Conservation (phyloP, 2,797 vertebrate genomes). For the Philypnodon macrostomus region DNA sequence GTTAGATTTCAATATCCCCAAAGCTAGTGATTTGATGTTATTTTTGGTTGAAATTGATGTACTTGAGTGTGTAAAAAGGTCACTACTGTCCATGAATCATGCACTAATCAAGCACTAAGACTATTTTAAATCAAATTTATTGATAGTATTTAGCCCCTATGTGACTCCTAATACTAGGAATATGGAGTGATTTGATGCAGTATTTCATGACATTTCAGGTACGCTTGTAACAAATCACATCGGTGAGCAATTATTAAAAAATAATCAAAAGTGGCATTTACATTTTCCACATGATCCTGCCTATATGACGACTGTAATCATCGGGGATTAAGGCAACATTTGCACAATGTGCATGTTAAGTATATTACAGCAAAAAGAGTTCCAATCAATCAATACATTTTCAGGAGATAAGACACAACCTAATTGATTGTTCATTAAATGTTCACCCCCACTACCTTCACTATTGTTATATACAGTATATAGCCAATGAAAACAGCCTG, state of each 20-base stretch:
- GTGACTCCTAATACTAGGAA: too few relatives aligned
- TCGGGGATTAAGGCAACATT: not conserved
- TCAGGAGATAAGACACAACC: too few relatives aligned
- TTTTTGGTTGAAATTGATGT: too few relatives aligned
- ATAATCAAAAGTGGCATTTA: constrained; percentile 4
- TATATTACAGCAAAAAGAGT: not conserved
- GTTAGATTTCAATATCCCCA: too few relatives aligned
- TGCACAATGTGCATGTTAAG: not conserved
- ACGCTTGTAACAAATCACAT: constrained; percentile 1
- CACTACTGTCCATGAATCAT: not conserved
- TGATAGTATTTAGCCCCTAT: too few relatives aligned
- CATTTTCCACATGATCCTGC: not conserved
- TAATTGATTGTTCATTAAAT: too few relatives aligned
- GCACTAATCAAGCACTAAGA: not conserved
- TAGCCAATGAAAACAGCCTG: too few relatives aligned
- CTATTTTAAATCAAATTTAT: not conserved
- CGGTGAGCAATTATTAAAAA: not conserved
- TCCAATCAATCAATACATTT: too few relatives aligned
- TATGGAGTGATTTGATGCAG: not conserved
- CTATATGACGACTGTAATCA: constrained; percentile 2
- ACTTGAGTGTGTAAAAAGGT: too few relatives aligned
- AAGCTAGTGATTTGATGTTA: too few relatives aligned
- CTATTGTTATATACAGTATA: too few relatives aligned
- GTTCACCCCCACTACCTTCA: too few relatives aligned
- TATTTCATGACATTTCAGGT: constrained; percentile 4